phyloP scores from a whole-genome alignment of 2,888 invertebrate genomes.

The Empis stercorea region DNA sequence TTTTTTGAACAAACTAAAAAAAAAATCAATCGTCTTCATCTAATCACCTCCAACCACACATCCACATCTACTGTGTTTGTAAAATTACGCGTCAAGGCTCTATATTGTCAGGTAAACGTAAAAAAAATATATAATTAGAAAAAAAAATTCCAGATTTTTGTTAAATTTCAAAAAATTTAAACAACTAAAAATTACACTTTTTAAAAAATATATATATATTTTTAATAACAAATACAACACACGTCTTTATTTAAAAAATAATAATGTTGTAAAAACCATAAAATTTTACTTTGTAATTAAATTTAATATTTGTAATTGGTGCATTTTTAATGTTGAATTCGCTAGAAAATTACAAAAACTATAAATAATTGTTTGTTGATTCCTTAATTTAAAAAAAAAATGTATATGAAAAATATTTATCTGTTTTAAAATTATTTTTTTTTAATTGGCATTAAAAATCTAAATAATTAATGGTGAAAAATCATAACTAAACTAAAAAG shows the following conservation, averaged over 20 bases:
- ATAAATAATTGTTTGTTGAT: no score
- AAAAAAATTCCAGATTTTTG: slow-evolving; percentile 14
- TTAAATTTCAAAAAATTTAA: slow-evolving; percentile 14
- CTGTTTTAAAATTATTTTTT: neutral
- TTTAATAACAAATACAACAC: neutral
- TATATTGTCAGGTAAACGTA: slow-evolving; percentile 36
- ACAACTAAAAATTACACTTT: slow-evolving; percentile 9
- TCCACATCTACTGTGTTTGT: neutral
- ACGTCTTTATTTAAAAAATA: no score
- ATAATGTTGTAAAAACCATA: no score
- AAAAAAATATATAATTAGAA: slow-evolving; percentile 12
- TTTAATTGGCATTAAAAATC: neutral
- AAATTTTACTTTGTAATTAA: no score
- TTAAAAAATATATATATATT: slow-evolving; percentile 6
- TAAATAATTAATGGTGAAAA: no score
- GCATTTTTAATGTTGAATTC: no score
- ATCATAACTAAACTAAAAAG: no score
- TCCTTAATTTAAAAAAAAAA: no score
- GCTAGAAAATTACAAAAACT: no score
- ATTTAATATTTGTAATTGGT: no score
- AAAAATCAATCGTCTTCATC: neutral
- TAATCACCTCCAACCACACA: slow-evolving; percentile 7
- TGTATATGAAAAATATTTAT: no score
- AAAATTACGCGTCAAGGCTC: slow-evolving; percentile 28
- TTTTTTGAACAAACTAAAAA: neutral